These are phyloP conservation scores for Agrenia bidenticulata DNA, from an alignment of 2,888 invertebrate species.

Conservation along the genomic window DNA sequence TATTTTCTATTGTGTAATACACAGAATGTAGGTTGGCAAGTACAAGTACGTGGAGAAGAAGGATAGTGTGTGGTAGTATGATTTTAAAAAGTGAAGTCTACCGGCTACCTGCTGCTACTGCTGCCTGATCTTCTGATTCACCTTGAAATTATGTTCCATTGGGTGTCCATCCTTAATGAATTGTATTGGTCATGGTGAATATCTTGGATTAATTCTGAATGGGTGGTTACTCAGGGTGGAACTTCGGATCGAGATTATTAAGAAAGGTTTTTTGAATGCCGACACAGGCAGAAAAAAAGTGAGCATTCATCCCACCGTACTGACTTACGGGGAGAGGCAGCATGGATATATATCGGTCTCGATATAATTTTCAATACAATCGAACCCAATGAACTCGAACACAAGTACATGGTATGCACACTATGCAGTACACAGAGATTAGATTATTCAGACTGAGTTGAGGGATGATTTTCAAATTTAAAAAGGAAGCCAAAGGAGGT, in stretches of 20 bases:
- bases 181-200: constrained; percentile 39
- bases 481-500: too few relatives aligned
- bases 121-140: constrained; percentile 21
- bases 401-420: too few relatives aligned
- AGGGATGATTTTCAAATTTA: too few relatives aligned
- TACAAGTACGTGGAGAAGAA: neutral
- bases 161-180: constrained; percentile 42
- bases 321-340: too few relatives aligned
- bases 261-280: too few relatives aligned
- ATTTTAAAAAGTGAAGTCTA: constrained; percentile 3
- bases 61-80: neutral
- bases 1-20: neutral
- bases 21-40: neutral
- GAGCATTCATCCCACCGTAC: too few relatives aligned
- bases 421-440: too few relatives aligned
- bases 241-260: neutral
- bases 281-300: too few relatives aligned
- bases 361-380: too few relatives aligned
- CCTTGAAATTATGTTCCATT: constrained; percentile 38
- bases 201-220: constrained; percentile 22
- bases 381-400: too few relatives aligned
- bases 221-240: constrained; percentile 7
- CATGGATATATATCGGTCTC: too few relatives aligned
- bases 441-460: too few relatives aligned
- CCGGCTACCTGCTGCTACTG: constrained; percentile 42